These are phyloP conservation scores for Zoanthus solanderi DNA, from an alignment of 92 coral and sea anemone genomes.

Conservation along the genomic window DNA sequence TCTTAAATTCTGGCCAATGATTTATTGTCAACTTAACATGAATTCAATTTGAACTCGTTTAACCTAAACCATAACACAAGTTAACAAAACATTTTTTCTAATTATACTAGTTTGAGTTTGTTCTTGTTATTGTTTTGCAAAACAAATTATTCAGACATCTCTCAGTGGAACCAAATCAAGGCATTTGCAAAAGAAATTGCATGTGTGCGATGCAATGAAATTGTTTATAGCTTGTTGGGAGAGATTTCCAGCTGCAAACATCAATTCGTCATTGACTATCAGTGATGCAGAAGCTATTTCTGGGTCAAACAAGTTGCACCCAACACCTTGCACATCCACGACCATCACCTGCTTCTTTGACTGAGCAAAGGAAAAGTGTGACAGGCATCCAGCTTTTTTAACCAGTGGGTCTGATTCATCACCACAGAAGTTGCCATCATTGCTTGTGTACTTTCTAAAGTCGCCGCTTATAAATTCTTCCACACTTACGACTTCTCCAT, in stretches of 20 bases:
- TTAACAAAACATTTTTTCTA: constrained; percentile 22
- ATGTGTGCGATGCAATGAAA: constrained; percentile 40
- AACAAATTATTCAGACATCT: constrained; percentile 28
- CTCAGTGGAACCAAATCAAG: constrained; percentile 42
- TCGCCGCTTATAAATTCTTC: constrained; percentile 52
- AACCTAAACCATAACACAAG: constrained; percentile 26
- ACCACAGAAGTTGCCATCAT: constrained; percentile 41
- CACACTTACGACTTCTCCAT: constrained; percentile 49
- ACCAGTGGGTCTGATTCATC: constrained; percentile 2
- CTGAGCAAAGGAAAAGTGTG: constrained; percentile 42
- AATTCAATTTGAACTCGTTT: constrained; percentile 27
- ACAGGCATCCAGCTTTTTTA: constrained; percentile 47
- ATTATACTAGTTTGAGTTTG: constrained; percentile 4
- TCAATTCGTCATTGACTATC: constrained; percentile 29
- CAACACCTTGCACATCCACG: constrained; percentile 51
- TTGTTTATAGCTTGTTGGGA: constrained; percentile 47
- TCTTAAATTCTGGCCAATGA: constrained; percentile 18
- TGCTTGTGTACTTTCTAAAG: constrained; percentile 50
- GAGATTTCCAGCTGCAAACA: constrained; percentile 53
- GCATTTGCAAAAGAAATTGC: constrained; percentile 37
- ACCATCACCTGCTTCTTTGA: constrained; percentile 56
- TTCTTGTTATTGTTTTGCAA: constrained; percentile 24
- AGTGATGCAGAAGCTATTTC: constrained; percentile 55
- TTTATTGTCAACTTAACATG: constrained; percentile 22
- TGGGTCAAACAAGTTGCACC: constrained; percentile 48